phyloP scores from a whole-genome alignment of 1,140 invertebrate species.

The Pseudomyrmex pallidus region DNA sequence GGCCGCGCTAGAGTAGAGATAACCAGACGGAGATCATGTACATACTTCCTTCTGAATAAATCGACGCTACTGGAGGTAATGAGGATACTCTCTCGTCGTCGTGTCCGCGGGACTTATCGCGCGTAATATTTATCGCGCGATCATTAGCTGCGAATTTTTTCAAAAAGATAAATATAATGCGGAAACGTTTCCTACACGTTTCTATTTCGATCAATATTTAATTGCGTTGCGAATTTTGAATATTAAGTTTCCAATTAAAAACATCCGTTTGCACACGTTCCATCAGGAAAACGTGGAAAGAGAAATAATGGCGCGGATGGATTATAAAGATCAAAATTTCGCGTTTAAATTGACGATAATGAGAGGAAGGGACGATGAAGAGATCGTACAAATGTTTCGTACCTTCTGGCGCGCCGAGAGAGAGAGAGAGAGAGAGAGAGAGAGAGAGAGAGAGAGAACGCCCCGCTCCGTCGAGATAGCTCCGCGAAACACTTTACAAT shows the following conservation, averaged over 20 bases:
- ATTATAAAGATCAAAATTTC: conserved; percentile 3
- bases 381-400: conserved; percentile 17
- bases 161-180: no score
- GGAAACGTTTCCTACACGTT: no score
- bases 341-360: conserved; percentile 33
- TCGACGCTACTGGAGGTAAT: conserved; percentile 29
- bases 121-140: background rate
- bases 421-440: no score
- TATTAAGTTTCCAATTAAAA: no score
- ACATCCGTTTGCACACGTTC: background rate
- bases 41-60: conserved; percentile 53
- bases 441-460: background rate
- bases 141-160: background rate
- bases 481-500: conserved; percentile 68
- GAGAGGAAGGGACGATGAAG: conserved; percentile 1
- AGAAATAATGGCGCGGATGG: background rate
- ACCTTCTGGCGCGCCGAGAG: background rate
- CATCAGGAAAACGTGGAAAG: background rate
- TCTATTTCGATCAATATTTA: no score
- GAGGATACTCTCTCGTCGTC: background rate
- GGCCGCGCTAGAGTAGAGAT: conserved; percentile 28
- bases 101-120: background rate
- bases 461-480: conserved; percentile 5
- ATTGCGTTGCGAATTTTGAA: no score
- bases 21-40: conserved; percentile 44